These are phyloP conservation scores for Aptenodytes forsteri DNA, from an alignment of 2,113 vertebrate genomes.

Conservation along the genomic window DNA sequence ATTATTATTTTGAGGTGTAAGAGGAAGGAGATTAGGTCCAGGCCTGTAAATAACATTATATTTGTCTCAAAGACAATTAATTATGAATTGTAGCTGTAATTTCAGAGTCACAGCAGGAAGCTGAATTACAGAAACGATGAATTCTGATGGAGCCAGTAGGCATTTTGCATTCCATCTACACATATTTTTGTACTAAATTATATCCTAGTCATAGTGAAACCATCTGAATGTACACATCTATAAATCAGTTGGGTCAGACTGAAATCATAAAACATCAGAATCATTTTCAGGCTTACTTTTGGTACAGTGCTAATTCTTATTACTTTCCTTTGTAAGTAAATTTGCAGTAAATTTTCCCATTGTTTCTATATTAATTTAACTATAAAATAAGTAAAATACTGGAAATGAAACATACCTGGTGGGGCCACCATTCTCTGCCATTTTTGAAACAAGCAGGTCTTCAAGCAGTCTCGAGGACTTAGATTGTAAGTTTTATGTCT, in stretches of 20 bases:
- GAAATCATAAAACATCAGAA: constrained; percentile 37
- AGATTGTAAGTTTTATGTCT: constrained; percentile 99
- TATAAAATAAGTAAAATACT: neutral
- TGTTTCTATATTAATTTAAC: neutral
- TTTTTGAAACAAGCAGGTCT: constrained; percentile 99
- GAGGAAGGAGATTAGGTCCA: constrained; percentile 55
- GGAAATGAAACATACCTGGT: constrained; percentile 84
- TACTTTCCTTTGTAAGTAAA: neutral
- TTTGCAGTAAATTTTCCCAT: neutral
- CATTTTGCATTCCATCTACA: constrained; percentile 57
- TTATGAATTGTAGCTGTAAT: constrained; percentile 69
- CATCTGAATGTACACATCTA: constrained; percentile 31
- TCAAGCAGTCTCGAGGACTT: constrained; percentile 97
- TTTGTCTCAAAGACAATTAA: constrained; percentile 71
- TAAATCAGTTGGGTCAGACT: constrained; percentile 29
- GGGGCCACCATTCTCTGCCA: constrained; percentile 99
- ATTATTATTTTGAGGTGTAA: constrained; percentile 63
- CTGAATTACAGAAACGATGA: constrained; percentile 54
- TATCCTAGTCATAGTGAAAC: constrained; percentile 14
- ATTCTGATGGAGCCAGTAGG: constrained; percentile 51
- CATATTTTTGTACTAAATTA: constrained; percentile 30
- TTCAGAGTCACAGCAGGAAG: constrained; percentile 70
- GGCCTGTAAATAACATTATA: constrained; percentile 64
- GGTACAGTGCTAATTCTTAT: neutral
- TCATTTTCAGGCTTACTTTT: neutral